These are phyloP conservation scores for Loxodonta africana DNA, from an alignment of 2,113 vertebrate species.

Conservation along the genomic window DNA sequence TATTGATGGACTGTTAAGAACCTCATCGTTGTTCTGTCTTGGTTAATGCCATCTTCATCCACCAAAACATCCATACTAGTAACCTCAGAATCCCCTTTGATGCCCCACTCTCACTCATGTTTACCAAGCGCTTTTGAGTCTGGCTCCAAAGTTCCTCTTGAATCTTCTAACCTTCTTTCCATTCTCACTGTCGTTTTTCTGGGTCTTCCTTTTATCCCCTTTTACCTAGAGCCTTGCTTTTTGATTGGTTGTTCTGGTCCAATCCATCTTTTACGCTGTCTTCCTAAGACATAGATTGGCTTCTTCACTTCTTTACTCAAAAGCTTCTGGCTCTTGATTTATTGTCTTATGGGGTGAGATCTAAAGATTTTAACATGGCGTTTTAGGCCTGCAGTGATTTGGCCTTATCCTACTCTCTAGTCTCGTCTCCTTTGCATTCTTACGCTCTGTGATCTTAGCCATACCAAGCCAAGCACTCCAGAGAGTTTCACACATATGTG, in stretches of 20 bases:
- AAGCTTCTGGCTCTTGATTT: conserved; percentile 38
- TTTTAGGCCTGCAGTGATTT: background rate
- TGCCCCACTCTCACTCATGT: background rate
- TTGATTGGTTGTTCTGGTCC: background rate
- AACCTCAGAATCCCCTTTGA: background rate
- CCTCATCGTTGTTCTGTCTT: background rate
- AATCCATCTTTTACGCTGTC: background rate
- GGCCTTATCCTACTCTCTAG: background rate
- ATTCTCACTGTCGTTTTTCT: background rate
- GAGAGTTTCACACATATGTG: background rate
- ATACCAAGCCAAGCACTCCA: background rate
- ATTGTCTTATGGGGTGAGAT: background rate
- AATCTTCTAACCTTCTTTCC: background rate
- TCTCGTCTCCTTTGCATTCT: background rate
- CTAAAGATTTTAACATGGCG: background rate
- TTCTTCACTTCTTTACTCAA: background rate
- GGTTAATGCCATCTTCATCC: background rate
- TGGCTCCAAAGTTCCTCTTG: background rate
- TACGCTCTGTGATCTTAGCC: background rate
- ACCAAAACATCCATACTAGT: background rate
- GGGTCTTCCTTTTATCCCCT: background rate
- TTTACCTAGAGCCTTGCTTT: background rate
- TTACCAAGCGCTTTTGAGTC: background rate
- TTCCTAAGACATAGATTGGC: background rate
- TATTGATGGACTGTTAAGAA: conserved; percentile 11